Base-by-base conservation (phyloP, 2,797 vertebrate genomes). In the Knipowitschia caucasica region DNA sequence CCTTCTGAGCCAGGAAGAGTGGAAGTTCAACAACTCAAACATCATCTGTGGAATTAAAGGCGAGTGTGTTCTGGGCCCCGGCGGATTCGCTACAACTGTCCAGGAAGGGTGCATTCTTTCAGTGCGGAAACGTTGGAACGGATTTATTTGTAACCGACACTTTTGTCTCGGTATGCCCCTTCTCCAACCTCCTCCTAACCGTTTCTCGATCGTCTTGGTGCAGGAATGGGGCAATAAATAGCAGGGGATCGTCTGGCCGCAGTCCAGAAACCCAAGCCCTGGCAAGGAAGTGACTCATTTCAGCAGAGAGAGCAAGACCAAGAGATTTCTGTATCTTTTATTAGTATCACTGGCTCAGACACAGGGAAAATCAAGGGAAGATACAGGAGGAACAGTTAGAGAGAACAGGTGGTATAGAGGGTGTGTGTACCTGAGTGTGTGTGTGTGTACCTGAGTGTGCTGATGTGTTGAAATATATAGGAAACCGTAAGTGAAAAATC, bases 291-390 rank as follows among this genome's bases (percentile, higher is more conserved):
- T 88, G 80, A 77, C 77, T 89, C 80, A 89, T 81, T 88, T 86
- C 69, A 80, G 86, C 78, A 84, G 54, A 77, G 73, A 81, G 69
- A 80, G 39, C 39, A 25, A 20, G 35, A 38, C 39, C 33, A 30
- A 14, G 50, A 29, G 36, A 86, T 86, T 92, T 92, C 86, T 89
- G 81, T 81, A 85, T 90, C 78, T 91, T 84, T 91, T 89, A 93
- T 93, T 93, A n/a, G n/a, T n/a, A 92, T 92, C 90, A 92, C 79
- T 85, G 89, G 85, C 83, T n/a, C n/a, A n/a, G n/a, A n/a, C n/a
- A n/a, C 85, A 89, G 93, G 90, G 90, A 80, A 89, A 93, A 92
- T 90, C 89, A 55, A 57, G 64, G n/a, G 39, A 18, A 40, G 27
- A 50, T 23, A 52, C 20, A 43, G 29, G 45, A 26, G 51, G 69